A percentile compares a stretch with the other conserved stretches of the same genome.
Evolutionary conservation across 30 jellyfish, hydroid and myxozoan genomes (phyloP).

Genomic region (Pseudorhiza aurosa): DNA sequence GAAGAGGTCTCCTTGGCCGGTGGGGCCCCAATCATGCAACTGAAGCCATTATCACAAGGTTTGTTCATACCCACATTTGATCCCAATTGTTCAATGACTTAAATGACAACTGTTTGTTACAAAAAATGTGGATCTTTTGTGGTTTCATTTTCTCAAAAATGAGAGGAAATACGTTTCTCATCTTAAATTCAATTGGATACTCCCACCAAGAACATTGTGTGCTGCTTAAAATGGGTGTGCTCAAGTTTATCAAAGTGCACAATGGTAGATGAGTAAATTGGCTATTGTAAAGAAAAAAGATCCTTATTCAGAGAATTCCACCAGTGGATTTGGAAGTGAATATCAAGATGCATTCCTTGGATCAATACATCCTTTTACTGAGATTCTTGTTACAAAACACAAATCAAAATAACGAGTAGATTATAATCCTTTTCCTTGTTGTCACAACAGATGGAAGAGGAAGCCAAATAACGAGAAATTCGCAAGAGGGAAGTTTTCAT

Average conservation of each 20-base stretch:
- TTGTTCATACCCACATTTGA: not conserved
- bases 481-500: conserved; percentile 27
- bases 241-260: too few relatives aligned
- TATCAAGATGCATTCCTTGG: not conserved
- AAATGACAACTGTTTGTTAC: too few relatives aligned
- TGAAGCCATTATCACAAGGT: conserved; percentile 66
- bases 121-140: too few relatives aligned
- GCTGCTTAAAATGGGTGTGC: too few relatives aligned
- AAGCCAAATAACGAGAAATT: conserved; percentile 36
- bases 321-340: not conserved
- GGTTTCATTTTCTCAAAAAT: too few relatives aligned
- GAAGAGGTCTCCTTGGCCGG: conserved; percentile 75
- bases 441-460: conserved; percentile 55
- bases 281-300: too few relatives aligned
- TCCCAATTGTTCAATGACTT: too few relatives aligned
- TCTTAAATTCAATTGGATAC: too few relatives aligned
- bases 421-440: not conserved
- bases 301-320: too few relatives aligned
- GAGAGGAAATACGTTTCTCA: too few relatives aligned
- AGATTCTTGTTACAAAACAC: not conserved
- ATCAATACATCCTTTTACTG: not conserved
- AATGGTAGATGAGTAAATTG: too few relatives aligned
- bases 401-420: not conserved
- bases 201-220: too few relatives aligned
- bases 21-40: conserved; percentile 83